These are phyloP conservation scores for Caloenas nicobarica DNA, from an alignment of 2,113 vertebrate genomes.

Conservation along the genomic window DNA sequence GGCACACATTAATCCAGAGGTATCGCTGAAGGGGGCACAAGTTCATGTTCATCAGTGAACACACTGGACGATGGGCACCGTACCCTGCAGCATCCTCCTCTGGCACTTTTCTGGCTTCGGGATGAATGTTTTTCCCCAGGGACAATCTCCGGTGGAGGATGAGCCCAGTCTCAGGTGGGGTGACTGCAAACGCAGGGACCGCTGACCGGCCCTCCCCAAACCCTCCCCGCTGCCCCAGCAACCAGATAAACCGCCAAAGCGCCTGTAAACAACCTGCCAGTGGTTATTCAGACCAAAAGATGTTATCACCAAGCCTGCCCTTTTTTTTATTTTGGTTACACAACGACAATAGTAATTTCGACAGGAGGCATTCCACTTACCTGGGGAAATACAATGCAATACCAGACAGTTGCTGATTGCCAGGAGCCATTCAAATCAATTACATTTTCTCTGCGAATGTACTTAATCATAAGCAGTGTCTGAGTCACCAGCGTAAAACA, in stretches of 20 bases:
- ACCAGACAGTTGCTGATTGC: not conserved
- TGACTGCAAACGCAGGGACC: not conserved
- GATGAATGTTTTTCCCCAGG: not conserved
- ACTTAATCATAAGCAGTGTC: not conserved
- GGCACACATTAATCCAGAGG: not conserved
- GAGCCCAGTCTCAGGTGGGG: not conserved
- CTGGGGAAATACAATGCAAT: conserved; percentile 2
- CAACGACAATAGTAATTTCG: not conserved
- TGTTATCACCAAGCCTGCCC: not conserved
- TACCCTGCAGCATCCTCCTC: not conserved
- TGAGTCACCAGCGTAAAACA: not conserved
- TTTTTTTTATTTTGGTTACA: not conserved
- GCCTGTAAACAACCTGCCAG: not conserved
- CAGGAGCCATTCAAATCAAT: not conserved
- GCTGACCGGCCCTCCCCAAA: not conserved
- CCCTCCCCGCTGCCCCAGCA: not conserved
- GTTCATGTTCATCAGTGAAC: not conserved
- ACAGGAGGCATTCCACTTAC: not conserved
- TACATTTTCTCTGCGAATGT: not conserved
- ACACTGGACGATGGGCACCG: not conserved
- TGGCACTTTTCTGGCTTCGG: not conserved
- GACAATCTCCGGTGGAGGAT: not conserved
- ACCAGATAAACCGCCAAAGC: not conserved
- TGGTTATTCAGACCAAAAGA: not conserved
- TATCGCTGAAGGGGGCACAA: not conserved